Base-by-base conservation (phyloP, 2,888 invertebrate species). In the Drosophila histrio region DNA sequence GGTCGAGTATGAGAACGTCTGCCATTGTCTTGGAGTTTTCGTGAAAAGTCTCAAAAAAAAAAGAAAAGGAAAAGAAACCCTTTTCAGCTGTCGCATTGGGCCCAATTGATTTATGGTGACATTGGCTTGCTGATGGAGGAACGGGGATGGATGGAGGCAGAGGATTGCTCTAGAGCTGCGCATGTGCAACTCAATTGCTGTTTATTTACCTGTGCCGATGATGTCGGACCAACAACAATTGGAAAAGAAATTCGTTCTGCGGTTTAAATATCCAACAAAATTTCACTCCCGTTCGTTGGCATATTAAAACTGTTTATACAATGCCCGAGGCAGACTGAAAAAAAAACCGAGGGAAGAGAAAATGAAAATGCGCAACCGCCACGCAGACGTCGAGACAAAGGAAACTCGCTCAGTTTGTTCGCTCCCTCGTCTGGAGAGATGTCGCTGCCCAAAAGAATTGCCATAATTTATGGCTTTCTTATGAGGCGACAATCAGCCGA, bases 391-490 rank as follows among this genome's bases (percentile, higher is more conserved):
- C 52, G 61, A 57, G 60, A 72, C 72, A 73, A 73, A 66, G 66
- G 72, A 73, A 73, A 73, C 39, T 73, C 77, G 72, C 72, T 76
- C 73, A 28, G 56, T 76, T 60, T 61, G 54, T 73, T 72, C 47
- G 75, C 79, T 85, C 82, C 80, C 80, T 75, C 76, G 68, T 73
- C 64, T 75, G 47, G 71, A 76, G 85, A 81, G 38, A 77, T 89
- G 90, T 89, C 90, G 82, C 72, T 64, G 68, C 50, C 71, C 74
- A 62, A 72, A 77, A 79, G 86, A 88, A 87, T 76, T 83, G 85
- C 71, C 75, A 83, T 90, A 89, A 90, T 90, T 90, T 90, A 90
- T 90, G 80, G 86, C 77, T 79, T 89, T 89, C 88, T 83, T 80
- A 81, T 77, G 80, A 87, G 87, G 83, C 81, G 76, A 79, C 76